Conservation (phyloP, 2,113 vertebrate species). For the Hippocampus zosterae region DNA sequence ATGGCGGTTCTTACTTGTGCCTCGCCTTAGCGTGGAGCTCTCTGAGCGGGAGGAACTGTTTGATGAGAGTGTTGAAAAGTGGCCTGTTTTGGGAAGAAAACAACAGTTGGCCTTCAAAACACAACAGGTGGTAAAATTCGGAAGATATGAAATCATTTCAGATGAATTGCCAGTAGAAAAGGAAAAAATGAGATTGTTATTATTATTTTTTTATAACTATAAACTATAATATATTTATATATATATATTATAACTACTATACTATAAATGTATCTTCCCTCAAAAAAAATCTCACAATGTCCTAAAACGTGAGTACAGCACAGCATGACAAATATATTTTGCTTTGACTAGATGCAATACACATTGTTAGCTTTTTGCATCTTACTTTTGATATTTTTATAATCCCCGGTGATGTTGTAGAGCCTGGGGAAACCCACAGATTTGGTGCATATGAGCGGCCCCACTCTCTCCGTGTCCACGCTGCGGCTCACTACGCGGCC, state of each 20-base stretch:
- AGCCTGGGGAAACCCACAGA: conserved; percentile 32
- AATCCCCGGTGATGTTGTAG: conserved; percentile 64
- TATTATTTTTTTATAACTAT: too few relatives aligned
- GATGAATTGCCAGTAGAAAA: too few relatives aligned
- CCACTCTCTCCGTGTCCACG: conserved; percentile 60
- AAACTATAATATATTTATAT: too few relatives aligned
- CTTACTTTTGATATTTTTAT: conserved; percentile 62
- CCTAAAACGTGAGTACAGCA: too few relatives aligned
- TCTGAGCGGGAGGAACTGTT: conserved; percentile 36
- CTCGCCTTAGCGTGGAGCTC: conserved; percentile 27
- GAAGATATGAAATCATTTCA: too few relatives aligned
- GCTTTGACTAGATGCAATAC: too few relatives aligned
- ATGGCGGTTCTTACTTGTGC: conserved; percentile 29
- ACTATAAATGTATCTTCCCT: too few relatives aligned
- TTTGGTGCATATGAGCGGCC: conserved; percentile 71
- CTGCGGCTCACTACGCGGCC: conserved; percentile 8
- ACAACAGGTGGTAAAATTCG: background rate
- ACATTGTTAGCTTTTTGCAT: background rate
- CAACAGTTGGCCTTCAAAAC: background rate
- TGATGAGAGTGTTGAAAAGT: conserved; percentile 33
- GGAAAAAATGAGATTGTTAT: too few relatives aligned
- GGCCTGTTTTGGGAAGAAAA: conserved; percentile 26
- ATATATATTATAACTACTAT: too few relatives aligned
- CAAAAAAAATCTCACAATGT: too few relatives aligned
- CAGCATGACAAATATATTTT: too few relatives aligned